phyloP scores from a whole-genome alignment of 2,888 invertebrate genomes.

The Myopa tessellatipennis region DNA sequence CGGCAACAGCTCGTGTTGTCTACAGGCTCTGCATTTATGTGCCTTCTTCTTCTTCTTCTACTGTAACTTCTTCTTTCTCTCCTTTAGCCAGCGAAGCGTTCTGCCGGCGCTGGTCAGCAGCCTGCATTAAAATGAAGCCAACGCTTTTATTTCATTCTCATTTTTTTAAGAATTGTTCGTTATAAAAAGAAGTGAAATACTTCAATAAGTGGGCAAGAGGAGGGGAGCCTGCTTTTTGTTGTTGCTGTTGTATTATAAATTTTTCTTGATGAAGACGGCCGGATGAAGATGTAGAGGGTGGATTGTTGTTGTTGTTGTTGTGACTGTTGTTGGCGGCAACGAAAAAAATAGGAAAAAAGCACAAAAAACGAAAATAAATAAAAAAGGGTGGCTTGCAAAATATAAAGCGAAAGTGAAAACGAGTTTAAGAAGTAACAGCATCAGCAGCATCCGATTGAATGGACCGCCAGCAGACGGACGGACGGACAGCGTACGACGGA shows the following conservation, averaged over 20 bases:
- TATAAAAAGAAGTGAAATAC: constrained; percentile 21
- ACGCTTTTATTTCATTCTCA: constrained; percentile 9
- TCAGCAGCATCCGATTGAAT: constrained; percentile 8
- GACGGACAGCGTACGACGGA: not conserved
- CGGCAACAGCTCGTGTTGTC: not conserved
- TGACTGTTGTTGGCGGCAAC: constrained; percentile 2
- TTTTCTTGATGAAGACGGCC: constrained; percentile 32
- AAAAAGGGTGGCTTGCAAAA: constrained; percentile 30
- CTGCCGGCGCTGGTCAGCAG: constrained; percentile 28
- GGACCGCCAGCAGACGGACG: not conserved
- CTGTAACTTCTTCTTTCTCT: not conserved
- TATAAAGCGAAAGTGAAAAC: constrained; percentile 41
- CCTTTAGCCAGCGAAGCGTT: not conserved
- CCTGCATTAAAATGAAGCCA: constrained; percentile 34
- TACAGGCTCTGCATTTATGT: not conserved
- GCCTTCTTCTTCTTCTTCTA: not conserved
- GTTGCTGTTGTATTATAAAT: constrained; percentile 17
- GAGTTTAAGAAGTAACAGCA: constrained; percentile 35
- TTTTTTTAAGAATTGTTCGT: constrained; percentile 18
- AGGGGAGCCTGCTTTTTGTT: not conserved
- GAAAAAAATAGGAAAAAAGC: constrained; percentile 23
- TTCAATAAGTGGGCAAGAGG: constrained; percentile 10
- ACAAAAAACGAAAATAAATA: constrained; percentile 24
- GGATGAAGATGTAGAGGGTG: constrained; percentile 24
- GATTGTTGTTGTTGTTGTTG: constrained; percentile 20